These are phyloP conservation scores for Calcarius lapponicus DNA, from an alignment of 2,797 vertebrate species.

Conservation along the genomic window DNA sequence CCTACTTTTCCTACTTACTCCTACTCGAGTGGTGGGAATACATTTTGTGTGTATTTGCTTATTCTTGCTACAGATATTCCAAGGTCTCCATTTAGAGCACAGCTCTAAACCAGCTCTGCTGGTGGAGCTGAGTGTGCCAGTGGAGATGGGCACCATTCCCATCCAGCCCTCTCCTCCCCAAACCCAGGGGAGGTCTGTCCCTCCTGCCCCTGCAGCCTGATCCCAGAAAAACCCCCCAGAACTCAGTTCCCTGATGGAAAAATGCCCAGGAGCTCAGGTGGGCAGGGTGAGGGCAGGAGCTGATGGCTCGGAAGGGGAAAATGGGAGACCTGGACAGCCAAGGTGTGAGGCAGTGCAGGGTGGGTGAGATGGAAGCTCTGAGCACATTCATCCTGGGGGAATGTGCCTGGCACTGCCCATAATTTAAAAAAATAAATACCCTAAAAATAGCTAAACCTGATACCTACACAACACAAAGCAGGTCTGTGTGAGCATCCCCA, in stretches of 20 bases:
- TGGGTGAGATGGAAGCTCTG: background rate
- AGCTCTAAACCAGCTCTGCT: background rate
- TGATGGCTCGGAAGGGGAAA: background rate
- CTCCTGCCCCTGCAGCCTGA: background rate
- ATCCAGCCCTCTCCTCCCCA: background rate
- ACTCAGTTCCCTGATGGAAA: background rate
- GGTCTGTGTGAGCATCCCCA: background rate
- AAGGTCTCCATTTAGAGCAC: background rate
- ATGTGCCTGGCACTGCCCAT: background rate
- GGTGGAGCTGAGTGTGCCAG: background rate
- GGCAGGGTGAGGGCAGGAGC: background rate
- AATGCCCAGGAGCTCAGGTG: background rate
- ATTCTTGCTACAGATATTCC: background rate
- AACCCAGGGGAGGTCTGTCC: too few relatives aligned
- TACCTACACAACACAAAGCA: background rate
- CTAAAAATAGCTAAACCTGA: background rate
- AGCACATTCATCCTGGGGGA: background rate
- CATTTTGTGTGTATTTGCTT: background rate
- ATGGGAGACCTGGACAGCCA: accelerated
- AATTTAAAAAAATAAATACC: background rate
- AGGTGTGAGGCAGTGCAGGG: background rate
- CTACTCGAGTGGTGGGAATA: background rate
- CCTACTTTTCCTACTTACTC: background rate
- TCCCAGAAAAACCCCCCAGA: background rate
- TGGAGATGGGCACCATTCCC: background rate